Evolutionary conservation across 2,797 vertebrate genomes (phyloP).

Genomic region (Myotis planiceps): DNA sequence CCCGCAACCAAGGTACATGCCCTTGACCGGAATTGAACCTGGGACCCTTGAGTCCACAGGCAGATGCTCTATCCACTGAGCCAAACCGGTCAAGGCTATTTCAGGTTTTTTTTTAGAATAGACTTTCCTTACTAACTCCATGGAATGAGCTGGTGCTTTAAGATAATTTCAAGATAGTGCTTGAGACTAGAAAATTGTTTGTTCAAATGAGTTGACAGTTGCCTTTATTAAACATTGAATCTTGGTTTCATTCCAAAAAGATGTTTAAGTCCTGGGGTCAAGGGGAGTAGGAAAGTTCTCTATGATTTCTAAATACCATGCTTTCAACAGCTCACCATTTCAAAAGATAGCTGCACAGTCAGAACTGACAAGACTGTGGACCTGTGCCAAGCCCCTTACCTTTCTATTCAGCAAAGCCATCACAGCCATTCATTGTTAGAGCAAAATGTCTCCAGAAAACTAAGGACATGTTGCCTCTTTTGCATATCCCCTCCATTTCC

Average conservation of each 20-base stretch:
- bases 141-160: not conserved
- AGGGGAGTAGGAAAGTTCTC: not conserved
- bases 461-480: no score
- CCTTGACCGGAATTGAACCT: no score
- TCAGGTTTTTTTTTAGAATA: not conserved
- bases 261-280: not conserved
- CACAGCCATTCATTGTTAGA: not conserved
- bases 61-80: no score
- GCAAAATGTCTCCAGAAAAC: not conserved
- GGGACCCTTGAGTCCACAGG: no score
- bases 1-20: no score
- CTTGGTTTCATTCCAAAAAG: conserved; percentile 6
- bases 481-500: not conserved
- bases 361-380: not conserved
- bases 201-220: not conserved
- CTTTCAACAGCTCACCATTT: not conserved
- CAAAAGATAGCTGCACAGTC: not conserved
- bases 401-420: not conserved
- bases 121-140: not conserved
- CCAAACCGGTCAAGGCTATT: no score
- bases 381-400: not conserved
- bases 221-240: not conserved
- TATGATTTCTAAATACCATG: not conserved
- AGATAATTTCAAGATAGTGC: not conserved
- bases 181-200: not conserved